Percentiles rank a stretch among this genome's conserved stretches.
These are phyloP conservation scores for Murina feae DNA, from an alignment of 2,113 vertebrate genomes.

Conservation along the genomic window DNA sequence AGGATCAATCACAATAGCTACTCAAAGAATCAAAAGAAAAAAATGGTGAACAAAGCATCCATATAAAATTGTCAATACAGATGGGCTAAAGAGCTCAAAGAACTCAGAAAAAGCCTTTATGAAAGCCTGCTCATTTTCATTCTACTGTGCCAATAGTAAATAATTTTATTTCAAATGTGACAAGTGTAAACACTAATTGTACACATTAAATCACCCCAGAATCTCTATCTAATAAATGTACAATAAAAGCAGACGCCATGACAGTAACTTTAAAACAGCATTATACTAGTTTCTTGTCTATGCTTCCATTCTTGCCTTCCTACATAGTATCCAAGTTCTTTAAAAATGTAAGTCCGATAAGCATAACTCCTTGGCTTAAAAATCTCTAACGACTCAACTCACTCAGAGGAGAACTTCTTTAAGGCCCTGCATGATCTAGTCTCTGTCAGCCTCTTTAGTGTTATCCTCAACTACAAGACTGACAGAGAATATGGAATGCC, in stretches of 20 bases:
- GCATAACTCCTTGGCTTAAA: background rate
- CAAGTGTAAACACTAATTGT: constrained; percentile 17
- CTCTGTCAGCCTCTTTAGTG: background rate
- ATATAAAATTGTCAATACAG: background rate
- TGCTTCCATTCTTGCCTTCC: background rate
- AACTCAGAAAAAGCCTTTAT: background rate
- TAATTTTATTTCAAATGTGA: constrained; percentile 28
- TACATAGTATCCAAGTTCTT: background rate
- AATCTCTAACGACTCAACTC: background rate
- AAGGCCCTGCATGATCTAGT: background rate
- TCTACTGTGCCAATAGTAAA: background rate
- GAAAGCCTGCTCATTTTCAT: background rate
- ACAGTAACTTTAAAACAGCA: background rate
- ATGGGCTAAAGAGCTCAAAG: background rate
- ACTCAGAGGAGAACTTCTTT: background rate
- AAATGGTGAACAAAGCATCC: background rate
- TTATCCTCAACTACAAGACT: background rate
- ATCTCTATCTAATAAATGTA: background rate
- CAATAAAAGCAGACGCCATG: background rate
- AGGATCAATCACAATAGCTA: background rate
- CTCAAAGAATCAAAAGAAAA: background rate
- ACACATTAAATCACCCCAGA: background rate
- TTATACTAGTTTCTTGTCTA: background rate
- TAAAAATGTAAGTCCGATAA: background rate
- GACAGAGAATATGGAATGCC: background rate